phyloP scores from a whole-genome alignment of 2,113 vertebrate genomes.

The Cephalopterus ornatus region DNA sequence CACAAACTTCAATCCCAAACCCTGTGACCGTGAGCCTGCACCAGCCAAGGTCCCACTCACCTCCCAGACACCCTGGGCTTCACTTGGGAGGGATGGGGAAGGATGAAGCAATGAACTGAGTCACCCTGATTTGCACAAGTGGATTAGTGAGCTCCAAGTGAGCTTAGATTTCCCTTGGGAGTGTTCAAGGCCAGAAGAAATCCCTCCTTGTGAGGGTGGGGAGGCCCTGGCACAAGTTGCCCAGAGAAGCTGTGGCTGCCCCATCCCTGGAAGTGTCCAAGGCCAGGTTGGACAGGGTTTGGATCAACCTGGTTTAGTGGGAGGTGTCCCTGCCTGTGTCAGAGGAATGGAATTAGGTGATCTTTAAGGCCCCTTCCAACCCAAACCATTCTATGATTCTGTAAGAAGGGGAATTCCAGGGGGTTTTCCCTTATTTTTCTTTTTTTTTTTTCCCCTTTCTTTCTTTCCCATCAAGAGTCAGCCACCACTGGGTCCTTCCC shows the following conservation, averaged over 20 bases:
- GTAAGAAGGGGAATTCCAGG: neutral
- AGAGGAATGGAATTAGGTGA: neutral
- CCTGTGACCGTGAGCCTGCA: rapidly evolving
- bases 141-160: too few species aligned
- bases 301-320: neutral
- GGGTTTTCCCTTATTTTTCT: rapidly evolving
- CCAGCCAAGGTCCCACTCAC: neutral
- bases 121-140: neutral
- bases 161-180: too few species aligned
- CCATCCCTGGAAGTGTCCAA: neutral
- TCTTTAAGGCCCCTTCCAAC: neutral
- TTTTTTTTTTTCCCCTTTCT: neutral
- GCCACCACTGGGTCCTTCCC: neutral
- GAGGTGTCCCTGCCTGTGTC: neutral
- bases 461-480: neutral
- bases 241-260: too few species aligned
- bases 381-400: neutral
- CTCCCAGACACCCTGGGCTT: rapidly evolving
- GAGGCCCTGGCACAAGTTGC: too few species aligned
- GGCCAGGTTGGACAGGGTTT: neutral
- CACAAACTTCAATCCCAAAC: neutral
- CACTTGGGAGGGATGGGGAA: rapidly evolving
- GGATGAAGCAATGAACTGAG: neutral
- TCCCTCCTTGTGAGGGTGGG: too few species aligned
- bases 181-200: too few species aligned